Conservation (phyloP, 2,888 invertebrate species). For the Harpalus rufipes region DNA sequence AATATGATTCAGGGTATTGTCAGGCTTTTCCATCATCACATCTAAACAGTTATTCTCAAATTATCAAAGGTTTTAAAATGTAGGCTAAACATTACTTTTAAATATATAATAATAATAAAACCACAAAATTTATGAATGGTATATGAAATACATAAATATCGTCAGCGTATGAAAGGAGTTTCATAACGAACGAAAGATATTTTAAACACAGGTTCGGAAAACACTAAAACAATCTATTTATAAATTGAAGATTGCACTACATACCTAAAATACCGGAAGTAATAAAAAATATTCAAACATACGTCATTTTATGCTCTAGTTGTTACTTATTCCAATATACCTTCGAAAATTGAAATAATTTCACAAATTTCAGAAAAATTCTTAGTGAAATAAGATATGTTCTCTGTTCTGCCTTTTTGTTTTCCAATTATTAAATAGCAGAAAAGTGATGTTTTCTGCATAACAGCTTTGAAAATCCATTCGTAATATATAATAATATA, state of each 20-base stretch:
- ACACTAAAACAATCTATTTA: conserved; percentile 46
- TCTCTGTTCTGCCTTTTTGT: too few species aligned
- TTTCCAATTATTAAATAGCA: too few species aligned
- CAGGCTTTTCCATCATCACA: too few species aligned
- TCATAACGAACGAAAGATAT: conserved; percentile 20
- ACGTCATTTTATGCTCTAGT: conserved; percentile 46
- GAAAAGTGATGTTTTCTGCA: too few species aligned
- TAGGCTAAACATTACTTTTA: too few species aligned
- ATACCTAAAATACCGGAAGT: conserved; percentile 49
- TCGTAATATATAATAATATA: too few species aligned
- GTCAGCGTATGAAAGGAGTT: conserved; percentile 16
- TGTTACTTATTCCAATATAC: conserved; percentile 3
- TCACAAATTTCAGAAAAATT: background rate
- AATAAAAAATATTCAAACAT: conserved; percentile 40
- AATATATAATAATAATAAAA: conserved; percentile 27
- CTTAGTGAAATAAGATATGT: background rate
- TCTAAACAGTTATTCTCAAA: too few species aligned
- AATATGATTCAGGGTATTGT: too few species aligned
- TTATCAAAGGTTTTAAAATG: too few species aligned
- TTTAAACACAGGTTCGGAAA: conserved; percentile 46
- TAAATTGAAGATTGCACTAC: conserved; percentile 53
- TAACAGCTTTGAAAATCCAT: too few species aligned
- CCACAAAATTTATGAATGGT: conserved; percentile 8
- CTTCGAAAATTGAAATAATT: background rate
- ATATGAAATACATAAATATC: background rate